Base-by-base conservation (phyloP, 2,888 invertebrate species). In the Drosophila koepferae region DNA sequence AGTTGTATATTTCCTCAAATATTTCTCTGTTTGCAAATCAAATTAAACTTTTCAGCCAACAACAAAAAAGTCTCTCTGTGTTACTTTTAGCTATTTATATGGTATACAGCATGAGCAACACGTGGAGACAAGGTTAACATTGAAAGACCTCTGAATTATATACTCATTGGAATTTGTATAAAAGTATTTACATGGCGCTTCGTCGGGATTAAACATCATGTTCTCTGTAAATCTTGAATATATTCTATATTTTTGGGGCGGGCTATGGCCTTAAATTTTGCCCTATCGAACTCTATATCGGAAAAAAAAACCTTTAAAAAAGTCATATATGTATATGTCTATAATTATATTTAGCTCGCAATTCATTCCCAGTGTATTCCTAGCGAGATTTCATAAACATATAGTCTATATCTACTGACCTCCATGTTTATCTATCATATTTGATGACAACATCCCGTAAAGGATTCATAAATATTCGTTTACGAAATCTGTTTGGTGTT, bases 1-100 rank as follows among this genome's bases (percentile, higher is more conserved):
- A 84, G 85, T 85, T 82, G 85, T 84, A 84, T 85, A 84, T 82
- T 76, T 70, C 67, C 61, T 46, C 61, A 68, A 63, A 79, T 64
- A 56, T 72, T 53, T 75, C 31, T 63, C 61, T 79, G 62, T 41
- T 41, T 73, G 81, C 86, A 82, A 85, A 86, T 85, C 78, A 86
- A 86, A 85, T 86, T 84, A 80, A 71, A 76, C 49, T 72, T 81
- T 68, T 63, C 46, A 67, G 49, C 43, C 49, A 61, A 60, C 36
- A 60, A 46, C 48, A 40, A 62, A 62, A 40, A 16, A 40, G 16
- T 40, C 44, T 72, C 68, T 68, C 53, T 36, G 38, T 60, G 41
- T 61, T 38, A 46, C 53, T 36, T 67, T 63, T 61, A 49, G 23
- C 36, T 60, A 49, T 34, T 40, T 59, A 63, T 44, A 2, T 44